Base-by-base conservation (phyloP, 2,888 invertebrate genomes). In the Tridacna crocea region DNA sequence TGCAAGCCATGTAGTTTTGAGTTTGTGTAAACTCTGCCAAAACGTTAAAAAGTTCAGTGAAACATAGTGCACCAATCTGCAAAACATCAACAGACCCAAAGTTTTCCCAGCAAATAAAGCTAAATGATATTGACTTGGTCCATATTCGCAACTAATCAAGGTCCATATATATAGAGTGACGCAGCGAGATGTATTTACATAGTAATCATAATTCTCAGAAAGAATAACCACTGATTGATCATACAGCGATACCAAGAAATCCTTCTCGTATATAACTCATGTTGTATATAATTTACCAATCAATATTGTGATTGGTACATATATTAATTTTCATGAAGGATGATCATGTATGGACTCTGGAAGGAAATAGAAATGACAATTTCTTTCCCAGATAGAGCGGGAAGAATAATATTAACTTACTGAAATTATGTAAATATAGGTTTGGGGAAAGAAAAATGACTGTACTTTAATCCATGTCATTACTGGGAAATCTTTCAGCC, bases 251-350 rank as follows among this genome's bases (percentile, higher is more conserved):
- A 51, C 61, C 13, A 36, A 48, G 65, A 27, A 36, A 36, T 36
- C 19, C n/a, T 27, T 26, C 73, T 48, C 51, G 51, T 51, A 51
- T 70, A 70, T 70, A 70, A 70, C 48, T 70, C 70, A 70, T 70
- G 70, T 70, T 70, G 60, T 73, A 73, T 72, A 73, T 73, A 73
- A 27, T 22, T 27, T 22, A 48, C 27, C 11, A 66, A 79, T 79
- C 79, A 79, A 79, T 79, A 79, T 24, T 15, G 22, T 70, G 79
- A 79, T 75, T 79, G 75, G 75, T 79, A 79, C 70, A 75, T 79
- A 79, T 79, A 79, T 79, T 79, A 79, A 79, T 79, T 79, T 79
- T 75, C 68, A 76, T 75, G 70, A 70, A 70, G 70, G 26, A 24
- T 17, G 70, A 70, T 70, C 70, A 70, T 70, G 70, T 70, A 47